Evolutionary conservation across 2,113 vertebrate genomes (phyloP).

Genomic region (Oophaga pumilio): DNA sequence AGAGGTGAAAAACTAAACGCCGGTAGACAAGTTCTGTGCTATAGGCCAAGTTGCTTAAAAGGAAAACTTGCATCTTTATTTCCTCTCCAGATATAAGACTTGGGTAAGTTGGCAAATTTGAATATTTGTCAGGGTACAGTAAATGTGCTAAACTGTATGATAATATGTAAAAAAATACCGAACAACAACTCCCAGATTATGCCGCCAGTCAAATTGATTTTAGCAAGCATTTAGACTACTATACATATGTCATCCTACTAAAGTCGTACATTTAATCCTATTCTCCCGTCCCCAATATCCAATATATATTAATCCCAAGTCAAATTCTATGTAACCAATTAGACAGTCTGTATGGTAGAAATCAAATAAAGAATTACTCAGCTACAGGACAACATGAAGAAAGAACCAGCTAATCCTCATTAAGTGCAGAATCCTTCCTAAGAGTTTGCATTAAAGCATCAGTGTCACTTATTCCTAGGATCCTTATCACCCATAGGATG

Average conservation of each 20-base stretch:
- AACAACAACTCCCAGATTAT: neutral
- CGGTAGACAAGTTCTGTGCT: too few relatives aligned
- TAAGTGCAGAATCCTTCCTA: slow-evolving; percentile 38
- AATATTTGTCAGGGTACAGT: neutral
- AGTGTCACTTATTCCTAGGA: slow-evolving; percentile 26
- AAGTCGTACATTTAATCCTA: slow-evolving; percentile 6
- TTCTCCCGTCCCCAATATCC: slow-evolving; percentile 22
- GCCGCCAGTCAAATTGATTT: slow-evolving; percentile 7
- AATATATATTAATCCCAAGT: slow-evolving; percentile 30
- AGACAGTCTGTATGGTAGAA: slow-evolving; percentile 1
- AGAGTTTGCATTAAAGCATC: slow-evolving; percentile 29
- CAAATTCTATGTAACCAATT: slow-evolving; percentile 29
- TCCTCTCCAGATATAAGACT: too few relatives aligned
- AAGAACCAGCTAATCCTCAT: slow-evolving; percentile 24
- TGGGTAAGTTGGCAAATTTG: too few relatives aligned
- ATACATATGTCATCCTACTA: slow-evolving; percentile 22
- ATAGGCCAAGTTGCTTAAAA: too few relatives aligned
- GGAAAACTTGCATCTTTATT: too few relatives aligned
- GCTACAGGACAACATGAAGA: neutral
- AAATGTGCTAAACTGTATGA: neutral
- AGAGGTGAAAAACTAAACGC: too few relatives aligned
- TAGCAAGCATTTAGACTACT: neutral
- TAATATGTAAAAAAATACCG: too few relatives aligned
- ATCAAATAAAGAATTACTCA: slow-evolving; percentile 21
- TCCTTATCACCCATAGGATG: neutral